phyloP scores from a whole-genome alignment of 1,140 invertebrate species.

The Euura saliciscinereae region DNA sequence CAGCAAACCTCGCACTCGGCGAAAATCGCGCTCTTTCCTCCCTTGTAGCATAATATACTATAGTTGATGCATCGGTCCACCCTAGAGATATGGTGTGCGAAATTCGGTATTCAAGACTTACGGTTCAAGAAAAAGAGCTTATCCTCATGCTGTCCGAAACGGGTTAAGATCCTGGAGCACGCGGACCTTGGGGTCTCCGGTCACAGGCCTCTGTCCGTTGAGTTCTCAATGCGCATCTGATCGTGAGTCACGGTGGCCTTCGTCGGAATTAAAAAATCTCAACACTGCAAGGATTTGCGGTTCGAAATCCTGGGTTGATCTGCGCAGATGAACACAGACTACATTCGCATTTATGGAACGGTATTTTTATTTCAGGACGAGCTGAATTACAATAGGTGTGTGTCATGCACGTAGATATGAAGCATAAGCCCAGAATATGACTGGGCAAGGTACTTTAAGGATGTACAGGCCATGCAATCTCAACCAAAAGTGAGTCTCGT shows the following conservation, averaged over 20 bases:
- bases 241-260: neutral
- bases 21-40: no score
- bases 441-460: no score
- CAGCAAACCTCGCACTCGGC: no score
- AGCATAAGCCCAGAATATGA: no score
- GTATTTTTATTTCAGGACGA: no score
- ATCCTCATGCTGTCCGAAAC: neutral
- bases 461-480: no score
- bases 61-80: no score
- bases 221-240: neutral
- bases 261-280: neutral
- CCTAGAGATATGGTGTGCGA: neutral
- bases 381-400: no score
- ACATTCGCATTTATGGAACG: no score
- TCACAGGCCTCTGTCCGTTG: neutral
- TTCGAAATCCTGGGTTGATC: neutral
- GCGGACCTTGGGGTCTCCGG: neutral
- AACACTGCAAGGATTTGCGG: neutral
- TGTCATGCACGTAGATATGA: no score
- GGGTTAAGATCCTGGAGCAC: neutral
- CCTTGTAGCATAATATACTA: no score
- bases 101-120: neutral
- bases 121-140: neutral
- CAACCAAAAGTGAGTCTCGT: no score
- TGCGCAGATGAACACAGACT: neutral